Conservation (phyloP, 2,797 vertebrate genomes). For the Gobionotothen gibberifrons region DNA sequence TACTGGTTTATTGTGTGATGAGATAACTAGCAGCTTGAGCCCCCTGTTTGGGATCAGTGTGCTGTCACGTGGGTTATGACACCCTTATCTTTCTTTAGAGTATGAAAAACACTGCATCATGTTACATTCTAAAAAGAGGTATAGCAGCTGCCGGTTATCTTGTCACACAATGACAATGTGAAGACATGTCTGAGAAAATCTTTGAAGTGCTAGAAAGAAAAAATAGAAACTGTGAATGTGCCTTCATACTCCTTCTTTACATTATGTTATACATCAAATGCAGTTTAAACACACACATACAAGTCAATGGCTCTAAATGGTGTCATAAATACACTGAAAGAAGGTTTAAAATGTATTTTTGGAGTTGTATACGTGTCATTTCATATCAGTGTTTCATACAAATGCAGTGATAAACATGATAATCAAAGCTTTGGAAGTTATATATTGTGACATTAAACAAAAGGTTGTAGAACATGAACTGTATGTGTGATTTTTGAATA, state of each 20-base stretch:
- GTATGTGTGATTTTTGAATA: not conserved
- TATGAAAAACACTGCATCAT: not conserved
- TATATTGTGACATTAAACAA: slow-evolving; percentile 5
- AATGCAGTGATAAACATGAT: not conserved
- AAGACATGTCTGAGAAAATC: not conserved
- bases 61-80: not conserved
- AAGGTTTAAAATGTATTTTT: not conserved
- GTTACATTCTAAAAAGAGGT: not conserved
- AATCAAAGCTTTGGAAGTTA: not conserved
- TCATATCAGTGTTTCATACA: not conserved
- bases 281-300: not conserved
- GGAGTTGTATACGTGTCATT: not conserved
- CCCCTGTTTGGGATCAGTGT: not conserved
- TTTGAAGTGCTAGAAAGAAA: not conserved
- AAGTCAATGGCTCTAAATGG: too few species aligned
- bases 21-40: not conserved
- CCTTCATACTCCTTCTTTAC: not conserved
- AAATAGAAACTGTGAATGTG: not conserved
- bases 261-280: not conserved
- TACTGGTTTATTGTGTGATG: slow-evolving; percentile 8
- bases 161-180: not conserved
- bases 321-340: not conserved
- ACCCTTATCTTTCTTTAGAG: not conserved
- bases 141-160: not conserved
- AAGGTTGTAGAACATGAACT: not conserved